Evolutionary conservation across 2,113 vertebrate genomes (phyloP).

Genomic region (Tachysurus fulvidraco): DNA sequence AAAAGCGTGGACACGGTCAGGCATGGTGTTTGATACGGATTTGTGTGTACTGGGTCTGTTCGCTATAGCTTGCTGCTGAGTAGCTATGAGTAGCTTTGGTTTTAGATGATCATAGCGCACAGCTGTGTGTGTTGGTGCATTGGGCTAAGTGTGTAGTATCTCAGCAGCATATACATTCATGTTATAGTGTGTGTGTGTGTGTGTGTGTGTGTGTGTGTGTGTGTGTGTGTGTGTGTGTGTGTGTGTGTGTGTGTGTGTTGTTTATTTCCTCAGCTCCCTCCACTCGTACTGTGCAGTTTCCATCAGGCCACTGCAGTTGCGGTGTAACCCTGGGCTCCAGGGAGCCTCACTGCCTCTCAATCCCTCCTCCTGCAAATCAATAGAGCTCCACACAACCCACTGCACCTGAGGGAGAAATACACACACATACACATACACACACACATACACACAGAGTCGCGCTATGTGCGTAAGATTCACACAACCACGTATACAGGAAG

Average conservation of each 20-base stretch:
- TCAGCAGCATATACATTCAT: background rate
- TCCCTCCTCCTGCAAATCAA: conserved; percentile 67
- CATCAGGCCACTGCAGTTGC: conserved; percentile 67
- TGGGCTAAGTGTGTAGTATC: background rate
- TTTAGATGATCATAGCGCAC: conserved; percentile 26
- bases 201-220: too few relatives aligned
- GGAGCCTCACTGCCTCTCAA: conserved; percentile 59
- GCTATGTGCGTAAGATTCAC: background rate
- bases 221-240: too few relatives aligned
- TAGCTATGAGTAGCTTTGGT: conserved; percentile 16
- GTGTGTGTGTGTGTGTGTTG: background rate
- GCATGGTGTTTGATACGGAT: conserved; percentile 6
- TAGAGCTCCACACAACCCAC: conserved; percentile 64
- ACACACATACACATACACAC: conserved; percentile 28
- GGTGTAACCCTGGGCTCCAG: conserved; percentile 60
- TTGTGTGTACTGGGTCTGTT: background rate
- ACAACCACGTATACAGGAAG: conserved; percentile 4
- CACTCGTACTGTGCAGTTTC: conserved; percentile 63
- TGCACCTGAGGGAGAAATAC: conserved; percentile 63
- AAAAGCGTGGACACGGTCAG: background rate
- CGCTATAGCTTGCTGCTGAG: background rate
- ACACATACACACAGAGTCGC: background rate
- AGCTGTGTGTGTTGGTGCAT: background rate
- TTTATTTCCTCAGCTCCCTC: conserved; percentile 24
- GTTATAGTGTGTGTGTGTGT: background rate